Percentiles rank a stretch among this genome's conserved stretches.
These are phyloP conservation scores for Listrodromus nycthemerus DNA, from an alignment of 2,888 invertebrate genomes.

Conservation along the genomic window DNA sequence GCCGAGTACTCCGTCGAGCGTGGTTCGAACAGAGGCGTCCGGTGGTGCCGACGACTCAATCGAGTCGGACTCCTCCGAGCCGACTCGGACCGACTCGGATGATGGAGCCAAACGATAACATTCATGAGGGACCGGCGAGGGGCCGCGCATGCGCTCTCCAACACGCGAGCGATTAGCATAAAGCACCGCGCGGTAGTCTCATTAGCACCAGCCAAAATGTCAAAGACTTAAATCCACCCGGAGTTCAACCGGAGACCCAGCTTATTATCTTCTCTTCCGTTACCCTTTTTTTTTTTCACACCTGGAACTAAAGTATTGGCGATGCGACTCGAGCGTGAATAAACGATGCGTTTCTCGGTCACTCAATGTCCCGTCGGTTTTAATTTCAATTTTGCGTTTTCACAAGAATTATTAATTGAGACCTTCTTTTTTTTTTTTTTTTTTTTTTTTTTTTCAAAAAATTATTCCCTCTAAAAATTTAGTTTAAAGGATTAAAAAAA, in stretches of 20 bases:
- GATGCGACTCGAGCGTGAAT: background rate
- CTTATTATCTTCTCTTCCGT: constrained; percentile 10
- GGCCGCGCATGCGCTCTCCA: constrained; percentile 69
- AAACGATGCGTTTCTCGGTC: background rate
- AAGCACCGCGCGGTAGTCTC: constrained; percentile 75
- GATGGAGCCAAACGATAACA: constrained; percentile 79
- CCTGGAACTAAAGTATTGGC: constrained; percentile 1
- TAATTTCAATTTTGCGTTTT: too few species aligned
- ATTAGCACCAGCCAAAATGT: constrained; percentile 79
- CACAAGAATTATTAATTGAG: background rate
- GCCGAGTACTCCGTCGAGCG: background rate
- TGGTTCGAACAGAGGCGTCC: constrained; percentile 7
- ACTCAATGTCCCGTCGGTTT: too few species aligned
- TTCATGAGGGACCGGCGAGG: constrained; percentile 75
- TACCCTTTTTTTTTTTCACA: background rate
- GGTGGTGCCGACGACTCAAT: constrained; percentile 74
- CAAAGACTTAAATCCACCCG: constrained; percentile 56
- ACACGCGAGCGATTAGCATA: constrained; percentile 81
- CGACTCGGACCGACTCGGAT: constrained; percentile 71
- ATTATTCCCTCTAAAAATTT: background rate
- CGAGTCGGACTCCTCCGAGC: constrained; percentile 58
- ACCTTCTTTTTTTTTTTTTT: too few species aligned
- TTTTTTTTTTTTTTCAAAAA: background rate
- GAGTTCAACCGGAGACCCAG: background rate
- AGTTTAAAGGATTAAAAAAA: too few species aligned